Base-by-base conservation (phyloP, 2,888 invertebrate species). In the Spodoptera exigua region DNA sequence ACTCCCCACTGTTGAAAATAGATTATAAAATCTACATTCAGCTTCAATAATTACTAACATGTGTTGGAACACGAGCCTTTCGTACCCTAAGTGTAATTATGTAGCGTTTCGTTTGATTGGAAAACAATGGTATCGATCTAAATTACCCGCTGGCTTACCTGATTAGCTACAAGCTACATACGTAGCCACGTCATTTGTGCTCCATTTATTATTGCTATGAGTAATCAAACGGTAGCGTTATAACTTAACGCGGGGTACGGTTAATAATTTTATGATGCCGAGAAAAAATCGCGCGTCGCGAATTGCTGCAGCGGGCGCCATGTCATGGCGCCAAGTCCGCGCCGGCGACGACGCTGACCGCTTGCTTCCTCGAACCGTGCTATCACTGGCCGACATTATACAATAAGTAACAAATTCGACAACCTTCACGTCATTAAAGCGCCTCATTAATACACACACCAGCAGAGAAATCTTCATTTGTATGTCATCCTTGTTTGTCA, bases 301-400 rank as follows among this genome's bases (percentile, higher is more conserved):
- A 76, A 81, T 80, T 76, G 78, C 78, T 63, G 77, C 80, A 68
- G 66, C 79, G 76, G 92, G 92, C 92, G 93, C 93, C 91, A 84
- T 62, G 68, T 70, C 68, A 60, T 87, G 93, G 93, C 93, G 93
- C 93, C 93, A 82, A 51, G 54, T 79, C 74, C 77, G 83, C 79
- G 74, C 71, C 81, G 85, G 65, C 86, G 85, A 76, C 82, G 80
- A 63, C 81, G 82, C 68, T 79, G 83, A 76, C 83, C 82, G 87
- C 81, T 89, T 89, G 86, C 83, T 93, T 93, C 92, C 91, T 89
- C 89, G 92, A 93, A 93, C 84, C 74, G 81, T 70, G 83, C 84
- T 84, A 84, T 85, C 87, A 81, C 79, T 86, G 84, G 80, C 84
- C 84, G 81, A 84, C 88, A 85, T 84, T 82, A 81, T 81, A 83